Evolutionary conservation across 2,113 vertebrate species (phyloP), one percentile per base, ranked within the genome.

Genomic region (Pseudopodoces humilis): DNA sequence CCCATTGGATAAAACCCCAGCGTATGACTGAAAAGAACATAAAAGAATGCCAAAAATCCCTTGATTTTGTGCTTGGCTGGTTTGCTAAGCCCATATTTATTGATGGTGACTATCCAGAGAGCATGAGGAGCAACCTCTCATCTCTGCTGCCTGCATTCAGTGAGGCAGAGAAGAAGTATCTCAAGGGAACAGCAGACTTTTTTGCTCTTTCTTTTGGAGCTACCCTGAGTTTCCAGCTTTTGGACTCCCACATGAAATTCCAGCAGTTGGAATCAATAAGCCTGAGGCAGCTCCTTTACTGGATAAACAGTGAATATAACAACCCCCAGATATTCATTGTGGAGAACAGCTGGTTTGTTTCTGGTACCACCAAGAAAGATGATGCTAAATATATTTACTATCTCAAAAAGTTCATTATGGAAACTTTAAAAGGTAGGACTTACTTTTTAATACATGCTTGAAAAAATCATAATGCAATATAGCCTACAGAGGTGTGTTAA

Each of bases 281-380:
- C 96, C 97, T 99, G 91, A 98, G 99, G 89, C 99, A 98, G 96
- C 98, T 99, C 59, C 98, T 99, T 27, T 99, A 98, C 97, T 99
- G 99, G 99, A 98, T 99, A 95, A 98, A 95, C 63, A 97, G 94
- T 3, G 99, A 99, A 97, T 99, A 99, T 87, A 98, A 99, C 97
- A 98, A 97, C 49, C 99, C 99, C 4, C 97, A 97, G 37, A 98
- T 99, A 96, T 99, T 99, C 86, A 98, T 99, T 95, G 99, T 99
- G 96, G 99, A 99, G 96, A 99, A 98, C n/a, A 98, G 99, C n/a
- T 99, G 99, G 99, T 99, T 98, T 27, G 98, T 99, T 87, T 98
- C 98, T 16, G 98, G 98, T 37, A 98, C 96, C 81, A 99, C 98
- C 55, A 99, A 98, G 94, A 98, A 97, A n/a, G 98, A 99, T 91